Evolutionary conservation across 2,113 vertebrate genomes (phyloP).

Genomic region (Periophthalmodon schlosseri): DNA sequence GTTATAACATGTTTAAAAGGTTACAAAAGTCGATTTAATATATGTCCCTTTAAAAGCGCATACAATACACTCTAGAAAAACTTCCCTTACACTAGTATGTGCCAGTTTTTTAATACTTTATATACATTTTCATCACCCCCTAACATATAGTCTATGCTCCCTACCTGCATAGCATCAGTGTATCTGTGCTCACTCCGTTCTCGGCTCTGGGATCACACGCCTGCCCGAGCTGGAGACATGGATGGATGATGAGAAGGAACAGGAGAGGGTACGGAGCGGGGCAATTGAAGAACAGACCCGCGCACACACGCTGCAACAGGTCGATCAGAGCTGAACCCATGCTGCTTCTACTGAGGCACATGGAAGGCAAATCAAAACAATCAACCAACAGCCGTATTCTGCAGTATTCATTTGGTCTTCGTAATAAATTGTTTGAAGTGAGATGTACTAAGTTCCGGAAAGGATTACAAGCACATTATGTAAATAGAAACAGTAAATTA

Average conservation of each 20-base stretch:
- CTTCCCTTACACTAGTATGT: no score
- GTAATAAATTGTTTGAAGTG: neutral
- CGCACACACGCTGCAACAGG: neutral
- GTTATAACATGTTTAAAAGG: no score
- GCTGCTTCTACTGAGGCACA: neutral
- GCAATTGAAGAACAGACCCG: constrained; percentile 13
- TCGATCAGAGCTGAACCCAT: neutral
- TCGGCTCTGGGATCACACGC: constrained; percentile 28
- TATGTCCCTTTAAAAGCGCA: no score
- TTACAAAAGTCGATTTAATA: no score
- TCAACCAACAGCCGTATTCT: neutral
- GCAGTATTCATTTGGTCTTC: neutral
- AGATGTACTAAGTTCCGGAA: no score
- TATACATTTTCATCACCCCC: no score
- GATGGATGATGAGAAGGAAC: neutral
- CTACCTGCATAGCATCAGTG: constrained; percentile 42
- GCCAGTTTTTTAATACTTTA: no score
- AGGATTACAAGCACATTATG: neutral
- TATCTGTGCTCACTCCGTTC: constrained; percentile 17
- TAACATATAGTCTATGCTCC: neutral
- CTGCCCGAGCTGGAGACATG: constrained; percentile 3
- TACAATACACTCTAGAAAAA: no score
- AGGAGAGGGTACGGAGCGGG: neutral
- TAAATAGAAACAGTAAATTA: neutral
- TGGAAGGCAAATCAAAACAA: neutral